Evolutionary conservation across 2,888 invertebrate species (phyloP).

Genomic region (Macrosoma leucophasiata): DNA sequence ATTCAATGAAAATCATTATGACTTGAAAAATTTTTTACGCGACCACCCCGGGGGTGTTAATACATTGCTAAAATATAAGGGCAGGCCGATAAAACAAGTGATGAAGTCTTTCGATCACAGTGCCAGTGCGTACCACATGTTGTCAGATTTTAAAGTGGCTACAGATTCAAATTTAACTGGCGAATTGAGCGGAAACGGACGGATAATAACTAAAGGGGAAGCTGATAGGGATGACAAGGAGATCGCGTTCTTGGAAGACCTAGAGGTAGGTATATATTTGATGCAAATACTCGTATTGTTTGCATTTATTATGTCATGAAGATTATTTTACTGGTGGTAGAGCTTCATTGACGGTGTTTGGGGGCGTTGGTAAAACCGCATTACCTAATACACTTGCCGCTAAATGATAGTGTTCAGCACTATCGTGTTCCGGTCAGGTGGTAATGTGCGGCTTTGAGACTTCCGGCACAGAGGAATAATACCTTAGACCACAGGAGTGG

Average conservation of each 20-base stretch:
- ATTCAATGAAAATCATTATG: slow-evolving; percentile 73
- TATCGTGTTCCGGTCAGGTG: too few species aligned
- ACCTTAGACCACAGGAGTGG: too few species aligned
- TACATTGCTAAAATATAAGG: slow-evolving; percentile 75
- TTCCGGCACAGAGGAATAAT: too few species aligned
- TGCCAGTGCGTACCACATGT: slow-evolving; percentile 78
- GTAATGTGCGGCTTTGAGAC: too few species aligned
- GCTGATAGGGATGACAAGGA: slow-evolving; percentile 37
- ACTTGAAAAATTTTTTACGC: slow-evolving; percentile 78
- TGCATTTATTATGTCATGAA: too few species aligned
- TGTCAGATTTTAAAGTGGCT: slow-evolving; percentile 76
- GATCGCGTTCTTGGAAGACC: slow-evolving; percentile 55
- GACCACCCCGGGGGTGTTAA: slow-evolving; percentile 86
- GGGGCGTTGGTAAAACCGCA: too few species aligned
- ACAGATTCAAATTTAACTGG: slow-evolving; percentile 60
- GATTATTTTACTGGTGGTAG: too few species aligned
- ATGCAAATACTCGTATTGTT: too few species aligned
- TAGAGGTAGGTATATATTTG: too few species aligned
- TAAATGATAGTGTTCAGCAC: too few species aligned
- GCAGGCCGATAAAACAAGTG: slow-evolving; percentile 69
- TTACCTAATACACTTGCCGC: too few species aligned
- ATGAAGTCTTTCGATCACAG: slow-evolving; percentile 78
- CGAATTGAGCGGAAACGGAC: slow-evolving; percentile 51
- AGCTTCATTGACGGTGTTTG: too few species aligned
- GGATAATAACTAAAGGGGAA: slow-evolving; percentile 57